phyloP scores from a whole-genome alignment of 1,140 invertebrate genomes.

The Drosophila biarmipes region DNA sequence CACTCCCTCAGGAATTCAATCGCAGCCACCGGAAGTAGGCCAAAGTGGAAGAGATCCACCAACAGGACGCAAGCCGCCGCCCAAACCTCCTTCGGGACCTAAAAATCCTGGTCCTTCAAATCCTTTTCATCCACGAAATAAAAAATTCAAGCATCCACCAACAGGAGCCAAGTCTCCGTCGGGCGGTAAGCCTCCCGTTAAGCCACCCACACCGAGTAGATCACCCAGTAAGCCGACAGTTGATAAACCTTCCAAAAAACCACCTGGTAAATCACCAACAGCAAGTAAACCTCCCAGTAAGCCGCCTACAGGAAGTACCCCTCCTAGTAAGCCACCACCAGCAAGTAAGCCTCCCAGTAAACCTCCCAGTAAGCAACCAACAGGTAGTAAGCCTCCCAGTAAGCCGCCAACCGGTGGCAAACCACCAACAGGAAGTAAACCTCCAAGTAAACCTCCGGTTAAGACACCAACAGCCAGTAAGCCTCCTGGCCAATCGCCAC shows the following conservation, averaged over 20 bases:
- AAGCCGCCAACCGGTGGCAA: not conserved
- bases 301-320: not conserved
- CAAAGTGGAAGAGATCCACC: not conserved
- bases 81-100: not conserved
- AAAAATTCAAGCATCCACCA: not conserved
- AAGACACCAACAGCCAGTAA: not conserved
- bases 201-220: not conserved
- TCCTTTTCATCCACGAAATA: not conserved
- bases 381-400: not conserved
- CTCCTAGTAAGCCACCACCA: not conserved
- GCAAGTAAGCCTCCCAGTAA: not conserved
- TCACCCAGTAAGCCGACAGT: not conserved
- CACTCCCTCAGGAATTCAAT: not conserved
- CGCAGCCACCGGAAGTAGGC: not conserved
- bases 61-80: not conserved
- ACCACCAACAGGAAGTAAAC: not conserved
- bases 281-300: not conserved
- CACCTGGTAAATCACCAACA: not conserved
- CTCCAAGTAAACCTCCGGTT: conserved; percentile 2
- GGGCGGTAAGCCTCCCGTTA: not conserved
- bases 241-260: too few species aligned
- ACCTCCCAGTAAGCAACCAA: not conserved
- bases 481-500: not conserved
- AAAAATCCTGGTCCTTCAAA: not conserved
- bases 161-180: not conserved